These are phyloP conservation scores for Scolopax rusticola DNA, from an alignment of 2,797 vertebrate species.

Conservation along the genomic window DNA sequence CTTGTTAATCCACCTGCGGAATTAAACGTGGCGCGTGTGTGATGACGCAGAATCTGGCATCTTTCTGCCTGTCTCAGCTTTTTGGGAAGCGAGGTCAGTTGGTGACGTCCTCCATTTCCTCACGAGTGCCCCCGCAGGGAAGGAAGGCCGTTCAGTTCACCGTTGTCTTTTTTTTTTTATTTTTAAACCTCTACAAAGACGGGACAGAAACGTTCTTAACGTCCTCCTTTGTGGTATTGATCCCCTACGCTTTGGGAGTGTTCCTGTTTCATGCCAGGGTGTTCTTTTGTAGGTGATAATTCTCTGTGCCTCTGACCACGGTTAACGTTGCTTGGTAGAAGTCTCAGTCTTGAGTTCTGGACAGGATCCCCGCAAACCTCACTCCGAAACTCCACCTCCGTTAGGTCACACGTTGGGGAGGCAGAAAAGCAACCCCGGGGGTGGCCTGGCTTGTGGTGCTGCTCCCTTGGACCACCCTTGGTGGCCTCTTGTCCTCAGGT, in stretches of 20 bases:
- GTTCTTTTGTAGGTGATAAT: neutral
- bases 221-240: neutral
- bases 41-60: neutral
- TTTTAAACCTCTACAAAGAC: neutral
- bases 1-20: neutral
- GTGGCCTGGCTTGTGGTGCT: neutral
- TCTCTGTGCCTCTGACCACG: slow-evolving; percentile 42
- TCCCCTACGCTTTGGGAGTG: neutral
- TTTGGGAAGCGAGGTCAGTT: neutral
- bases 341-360: neutral
- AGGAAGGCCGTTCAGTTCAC: neutral
- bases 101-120: neutral
- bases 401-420: accelerated
- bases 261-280: neutral
- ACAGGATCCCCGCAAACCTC: neutral
- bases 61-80: neutral
- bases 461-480: neutral
- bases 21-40: neutral
- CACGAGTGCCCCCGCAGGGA: neutral
- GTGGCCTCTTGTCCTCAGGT: neutral
- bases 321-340: slow-evolving; percentile 13
- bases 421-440: neutral
- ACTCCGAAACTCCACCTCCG: accelerated
- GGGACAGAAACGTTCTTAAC: neutral
- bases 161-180: no score